These are phyloP conservation scores for Kradibia gibbosae DNA, from an alignment of 1,140 invertebrate genomes.

Conservation along the genomic window DNA sequence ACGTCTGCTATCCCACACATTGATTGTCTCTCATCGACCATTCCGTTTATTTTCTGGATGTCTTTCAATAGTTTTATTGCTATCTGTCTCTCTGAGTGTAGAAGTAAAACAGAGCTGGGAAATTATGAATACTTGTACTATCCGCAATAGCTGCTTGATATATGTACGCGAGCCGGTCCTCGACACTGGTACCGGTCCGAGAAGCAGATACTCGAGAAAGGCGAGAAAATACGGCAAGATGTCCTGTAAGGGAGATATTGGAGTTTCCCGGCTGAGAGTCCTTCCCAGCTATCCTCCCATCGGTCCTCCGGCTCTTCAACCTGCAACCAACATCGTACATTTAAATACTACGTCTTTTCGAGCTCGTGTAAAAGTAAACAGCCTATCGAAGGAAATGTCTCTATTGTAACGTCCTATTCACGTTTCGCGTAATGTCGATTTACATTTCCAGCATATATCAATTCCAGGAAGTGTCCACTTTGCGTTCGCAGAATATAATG, in stretches of 20 bases:
- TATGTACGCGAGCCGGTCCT: conserved; percentile 38
- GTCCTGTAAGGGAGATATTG: not conserved
- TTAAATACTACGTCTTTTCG: not conserved
- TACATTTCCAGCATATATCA: too few relatives aligned
- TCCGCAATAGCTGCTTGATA: conserved; percentile 53
- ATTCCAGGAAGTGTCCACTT: too few relatives aligned
- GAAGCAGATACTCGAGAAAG: not conserved
- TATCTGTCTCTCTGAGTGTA: not conserved
- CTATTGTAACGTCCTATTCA: too few relatives aligned
- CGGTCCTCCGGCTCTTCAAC: not conserved
- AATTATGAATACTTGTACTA: conserved; percentile 54
- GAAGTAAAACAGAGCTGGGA: conserved; percentile 49
- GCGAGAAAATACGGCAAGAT: conserved; percentile 17
- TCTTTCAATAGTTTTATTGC: conserved; percentile 30
- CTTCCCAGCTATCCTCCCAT: not conserved
- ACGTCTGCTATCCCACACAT: not conserved
- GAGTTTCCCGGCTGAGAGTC: not conserved
- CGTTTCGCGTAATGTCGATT: too few relatives aligned
- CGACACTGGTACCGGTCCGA: not conserved
- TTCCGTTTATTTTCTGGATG: conserved; percentile 14
- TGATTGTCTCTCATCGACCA: conserved; percentile 12
- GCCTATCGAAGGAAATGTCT: too few relatives aligned
- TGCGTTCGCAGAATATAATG: too few relatives aligned
- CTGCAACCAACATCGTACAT: not conserved
- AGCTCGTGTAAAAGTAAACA: too few relatives aligned